Evolutionary conservation across 2,888 invertebrate genomes (phyloP), one percentile per base, ranked within the genome.

Genomic region (Prosapia bicincta): DNA sequence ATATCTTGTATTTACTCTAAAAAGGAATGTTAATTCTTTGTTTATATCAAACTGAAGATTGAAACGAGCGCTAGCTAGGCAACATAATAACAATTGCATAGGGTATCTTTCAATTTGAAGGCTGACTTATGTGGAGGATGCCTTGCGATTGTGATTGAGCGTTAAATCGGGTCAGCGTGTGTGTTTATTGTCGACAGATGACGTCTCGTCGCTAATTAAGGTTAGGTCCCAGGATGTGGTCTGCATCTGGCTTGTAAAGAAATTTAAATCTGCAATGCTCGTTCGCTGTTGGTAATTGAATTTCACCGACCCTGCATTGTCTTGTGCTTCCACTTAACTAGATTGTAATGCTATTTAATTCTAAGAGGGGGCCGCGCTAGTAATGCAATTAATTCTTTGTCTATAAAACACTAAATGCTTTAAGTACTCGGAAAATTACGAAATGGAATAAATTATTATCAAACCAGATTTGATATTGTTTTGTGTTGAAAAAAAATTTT

Each of bases 331-430:
- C 54, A 20, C 20, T 20, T 54, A 54, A 54, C 54, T 54, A 54
- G 54, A 54, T 54, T 54, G 54, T 54, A 54, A 54, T 54, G 54
- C 54, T 54, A 54, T 54, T 54, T 54, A 54, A 54, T 54, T 54
- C 54, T 54, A 54, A 54, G 54, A 54, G 54, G 20, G 54, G 20
- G 20, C 20, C 54, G 54, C 20, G 13, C 20, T 54, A n/a, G 20
- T 1, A 54, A 20, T 54, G 20, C 54, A 20, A 54, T 54, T 54
- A 54, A 54, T 54, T 5, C 54, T 54, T 54, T 20, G 20, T 3
- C 10, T n/a, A n/a, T n/a, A n/a, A n/a, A n/a, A n/a, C n/a, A n/a
- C n/a, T n/a, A n/a, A n/a, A n/a, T n/a, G n/a, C n/a, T n/a, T n/a
- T n/a, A n/a, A n/a, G n/a, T n/a, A n/a, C n/a, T n/a, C n/a, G n/a